phyloP scores from a whole-genome alignment of 2,888 invertebrate species.

The Clitarchus hookeri region DNA sequence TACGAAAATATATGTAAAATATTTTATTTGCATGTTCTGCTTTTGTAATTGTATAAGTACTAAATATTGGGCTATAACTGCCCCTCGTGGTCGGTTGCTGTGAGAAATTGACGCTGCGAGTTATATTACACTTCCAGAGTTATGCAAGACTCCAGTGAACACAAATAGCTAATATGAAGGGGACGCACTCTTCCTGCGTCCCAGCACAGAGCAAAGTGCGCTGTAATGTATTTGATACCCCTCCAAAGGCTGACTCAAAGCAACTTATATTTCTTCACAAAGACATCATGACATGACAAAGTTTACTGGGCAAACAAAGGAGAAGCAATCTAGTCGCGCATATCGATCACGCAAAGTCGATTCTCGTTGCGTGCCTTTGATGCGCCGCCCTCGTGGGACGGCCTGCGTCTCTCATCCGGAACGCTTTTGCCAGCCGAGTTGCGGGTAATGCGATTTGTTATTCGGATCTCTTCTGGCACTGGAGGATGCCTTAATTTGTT shows the following conservation, averaged over 20 bases:
- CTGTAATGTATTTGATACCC: neutral
- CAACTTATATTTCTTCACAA: neutral
- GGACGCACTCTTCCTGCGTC: neutral
- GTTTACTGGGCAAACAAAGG: conserved; percentile 9
- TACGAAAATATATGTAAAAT: too few species aligned
- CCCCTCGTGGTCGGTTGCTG: too few species aligned
- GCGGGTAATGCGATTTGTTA: conserved; percentile 14
- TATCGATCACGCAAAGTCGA: conserved; percentile 14
- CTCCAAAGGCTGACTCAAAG: neutral
- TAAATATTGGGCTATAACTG: too few species aligned
- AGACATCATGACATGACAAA: conserved; percentile 8
- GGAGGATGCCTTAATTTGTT: conserved; percentile 6
- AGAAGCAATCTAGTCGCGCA: conserved; percentile 7
- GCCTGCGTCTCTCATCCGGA: neutral
- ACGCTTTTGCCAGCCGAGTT: conserved; percentile 14
- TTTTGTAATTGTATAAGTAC: too few species aligned
- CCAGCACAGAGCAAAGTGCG: neutral
- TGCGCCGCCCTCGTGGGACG: neutral
- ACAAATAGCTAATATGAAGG: too few species aligned
- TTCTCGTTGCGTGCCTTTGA: conserved; percentile 14
- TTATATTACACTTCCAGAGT: neutral
- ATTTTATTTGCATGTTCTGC: too few species aligned
- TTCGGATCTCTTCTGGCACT: conserved; percentile 9
- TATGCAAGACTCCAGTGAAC: neutral
- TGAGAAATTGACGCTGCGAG: neutral